Conservation (phyloP, 2,113 vertebrate genomes). For the Varanus salvator region DNA sequence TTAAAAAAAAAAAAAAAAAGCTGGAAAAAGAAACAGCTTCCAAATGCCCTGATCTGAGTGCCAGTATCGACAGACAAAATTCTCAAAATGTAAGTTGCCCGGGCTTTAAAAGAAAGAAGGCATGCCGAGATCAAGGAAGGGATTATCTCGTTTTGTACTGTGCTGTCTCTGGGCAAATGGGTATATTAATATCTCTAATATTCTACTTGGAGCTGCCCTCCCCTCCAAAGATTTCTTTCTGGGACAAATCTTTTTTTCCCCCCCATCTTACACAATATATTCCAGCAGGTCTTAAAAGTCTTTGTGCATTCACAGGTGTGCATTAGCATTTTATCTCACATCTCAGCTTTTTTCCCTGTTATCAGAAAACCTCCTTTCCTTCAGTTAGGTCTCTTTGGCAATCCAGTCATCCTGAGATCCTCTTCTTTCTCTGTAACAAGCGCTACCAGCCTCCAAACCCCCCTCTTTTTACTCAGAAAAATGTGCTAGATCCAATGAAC, state of each 20-base stretch:
- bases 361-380: constrained; percentile 21
- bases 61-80: neutral
- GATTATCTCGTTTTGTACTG: neutral
- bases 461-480: neutral
- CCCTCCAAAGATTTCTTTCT: neutral
- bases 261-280: constrained; percentile 1
- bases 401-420: neutral
- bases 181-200: neutral
- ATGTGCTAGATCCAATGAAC: neutral
- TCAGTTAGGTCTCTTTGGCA: neutral
- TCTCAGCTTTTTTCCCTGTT: constrained; percentile 1
- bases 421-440: neutral
- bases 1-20: neutral
- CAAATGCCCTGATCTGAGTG: neutral
- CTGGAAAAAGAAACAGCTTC: neutral
- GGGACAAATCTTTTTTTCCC: neutral
- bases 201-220: constrained; percentile 3
- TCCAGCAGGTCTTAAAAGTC: constrained; percentile 4
- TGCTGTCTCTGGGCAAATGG: neutral
- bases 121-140: neutral
- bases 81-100: neutral
- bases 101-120: neutral
- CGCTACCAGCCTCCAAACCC: neutral
- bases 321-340: constrained; percentile 16
- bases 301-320: constrained; percentile 10